Evolutionary conservation across 2,888 invertebrate species (phyloP).

Genomic region (Taphrorychus bicolor): DNA sequence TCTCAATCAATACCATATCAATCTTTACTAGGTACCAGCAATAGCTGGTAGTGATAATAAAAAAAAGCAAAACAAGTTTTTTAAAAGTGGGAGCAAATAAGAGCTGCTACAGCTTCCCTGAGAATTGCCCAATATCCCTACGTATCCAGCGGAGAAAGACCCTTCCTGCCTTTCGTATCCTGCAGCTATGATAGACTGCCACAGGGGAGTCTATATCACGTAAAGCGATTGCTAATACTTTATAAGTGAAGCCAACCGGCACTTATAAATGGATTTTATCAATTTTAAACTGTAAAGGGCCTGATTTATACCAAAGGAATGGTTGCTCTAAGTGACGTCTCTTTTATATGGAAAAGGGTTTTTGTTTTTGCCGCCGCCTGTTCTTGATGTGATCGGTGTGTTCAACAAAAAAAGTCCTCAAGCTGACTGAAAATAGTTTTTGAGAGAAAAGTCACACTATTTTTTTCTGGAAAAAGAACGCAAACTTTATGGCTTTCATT

Average conservation of each 20-base stretch:
- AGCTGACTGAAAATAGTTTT: too few relatives aligned
- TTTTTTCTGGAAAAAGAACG: too few relatives aligned
- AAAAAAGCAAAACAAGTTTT: too few relatives aligned
- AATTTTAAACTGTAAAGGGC: slow-evolving; percentile 58
- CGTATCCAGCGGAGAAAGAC: slow-evolving; percentile 32
- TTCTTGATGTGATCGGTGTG: too few relatives aligned
- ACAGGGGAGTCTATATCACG: slow-evolving; percentile 55
- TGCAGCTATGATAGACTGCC: slow-evolving; percentile 56
- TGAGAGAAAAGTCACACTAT: too few relatives aligned
- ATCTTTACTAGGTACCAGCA: too few relatives aligned
- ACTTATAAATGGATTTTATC: slow-evolving; percentile 62
- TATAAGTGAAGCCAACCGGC: slow-evolving; percentile 61
- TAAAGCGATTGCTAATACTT: slow-evolving; percentile 60
- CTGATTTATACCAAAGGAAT: slow-evolving; percentile 54
- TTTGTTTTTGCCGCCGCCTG: slow-evolving; percentile 22
- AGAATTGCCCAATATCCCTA: slow-evolving; percentile 20
- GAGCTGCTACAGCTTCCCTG: too few relatives aligned
- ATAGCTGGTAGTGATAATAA: too few relatives aligned
- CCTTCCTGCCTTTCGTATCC: slow-evolving; percentile 41
- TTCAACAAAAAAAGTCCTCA: too few relatives aligned
- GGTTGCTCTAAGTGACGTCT: slow-evolving; percentile 41
- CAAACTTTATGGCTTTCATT: too few relatives aligned
- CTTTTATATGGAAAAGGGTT: slow-evolving; percentile 22
- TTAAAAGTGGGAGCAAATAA: too few relatives aligned
- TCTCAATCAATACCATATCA: too few relatives aligned